Base-by-base conservation (phyloP, 92 coral and sea anemone species). In the Heteractis magnifica region DNA sequence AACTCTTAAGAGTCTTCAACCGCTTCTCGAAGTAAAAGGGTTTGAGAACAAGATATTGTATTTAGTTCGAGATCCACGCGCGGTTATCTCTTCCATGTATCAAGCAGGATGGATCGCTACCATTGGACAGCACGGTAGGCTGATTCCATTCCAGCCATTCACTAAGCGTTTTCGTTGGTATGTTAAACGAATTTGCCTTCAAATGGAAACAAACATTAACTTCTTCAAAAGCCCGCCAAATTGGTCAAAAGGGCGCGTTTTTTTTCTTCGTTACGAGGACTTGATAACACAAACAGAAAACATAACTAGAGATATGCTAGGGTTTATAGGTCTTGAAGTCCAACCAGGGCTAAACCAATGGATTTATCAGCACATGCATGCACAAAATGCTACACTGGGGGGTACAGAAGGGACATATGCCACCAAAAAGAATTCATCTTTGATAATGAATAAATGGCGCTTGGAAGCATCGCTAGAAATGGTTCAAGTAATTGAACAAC, bases 11-110 rank as follows among this genome's bases (percentile, higher is more conserved):
- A 80, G 75, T 51, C 60, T 90, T 20, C 52, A 76, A 49, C 85
- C 62, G 12, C 72, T 79, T 41, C 76, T 90, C 70, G 52, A 77
- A 77, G 72, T 53, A 51, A 71, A 26, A 48, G 75, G 21, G 48
- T 87, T 71, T 77, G 80, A 75, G 51, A 80, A 73, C 48, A 90
- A 87, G 74, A 52, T 87, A 0, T 20, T 87, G 11, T 84, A 87
- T 52, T 81, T 90, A 41, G 86, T 87, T 70, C 93, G 93, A 11
- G 93, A 90, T 53, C 93, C 93, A 12, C 89, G 93, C 55, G 90
- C 93, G 4, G 85, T 90, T 10, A 80, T 87, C 18, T 71, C 62
- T 12, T 90, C 93, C 44, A 83, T 85, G 93, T 89, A 76, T 10
- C 81, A 77, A 10, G 76, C 82, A 0, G 79, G 75, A 20, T 90